A percentile compares a stretch with the other conserved stretches of the same genome.
phyloP scores from a whole-genome alignment of 2,888 invertebrate species.

The Acronicta aceris region DNA sequence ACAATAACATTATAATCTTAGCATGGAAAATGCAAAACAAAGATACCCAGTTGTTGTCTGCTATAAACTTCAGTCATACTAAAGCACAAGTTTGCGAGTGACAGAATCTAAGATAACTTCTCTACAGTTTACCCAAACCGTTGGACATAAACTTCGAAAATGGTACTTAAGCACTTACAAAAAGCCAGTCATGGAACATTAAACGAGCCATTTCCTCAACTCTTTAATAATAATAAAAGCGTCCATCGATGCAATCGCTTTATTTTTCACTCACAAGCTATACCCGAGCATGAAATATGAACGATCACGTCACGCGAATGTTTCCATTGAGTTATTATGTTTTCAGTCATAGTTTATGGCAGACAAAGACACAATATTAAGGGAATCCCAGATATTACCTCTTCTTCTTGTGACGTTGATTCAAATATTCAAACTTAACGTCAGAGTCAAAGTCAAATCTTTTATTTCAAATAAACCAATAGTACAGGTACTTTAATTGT shows the following conservation, averaged over 20 bases:
- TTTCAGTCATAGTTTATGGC: constrained; percentile 75
- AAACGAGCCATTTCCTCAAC: constrained; percentile 38
- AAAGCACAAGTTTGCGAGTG: constrained; percentile 1
- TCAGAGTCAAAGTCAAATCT: no score
- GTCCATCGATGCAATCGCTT: constrained; percentile 29
- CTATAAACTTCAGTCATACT: neutral
- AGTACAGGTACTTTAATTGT: no score
- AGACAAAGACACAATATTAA: constrained; percentile 44
- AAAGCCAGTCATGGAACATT: constrained; percentile 13
- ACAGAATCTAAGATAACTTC: neutral
- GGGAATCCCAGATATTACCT: neutral
- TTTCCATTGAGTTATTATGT: constrained; percentile 74
- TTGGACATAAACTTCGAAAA: constrained; percentile 5
- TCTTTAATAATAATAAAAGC: constrained; percentile 44
- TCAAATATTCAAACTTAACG: neutral
- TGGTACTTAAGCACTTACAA: constrained; percentile 12
- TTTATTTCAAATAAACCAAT: no score
- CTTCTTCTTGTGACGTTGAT: neutral
- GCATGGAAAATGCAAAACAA: no score
- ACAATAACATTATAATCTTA: no score
- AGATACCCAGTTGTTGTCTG: neutral
- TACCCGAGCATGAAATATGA: constrained; percentile 71
- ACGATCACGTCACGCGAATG: constrained; percentile 69
- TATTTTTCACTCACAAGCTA: constrained; percentile 53
- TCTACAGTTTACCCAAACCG: constrained; percentile 2